Percentiles rank a stretch among this genome's conserved stretches.
These are phyloP conservation scores for Conus ventricosus DNA, from an alignment of 1,140 invertebrate species.

Conservation along the genomic window DNA sequence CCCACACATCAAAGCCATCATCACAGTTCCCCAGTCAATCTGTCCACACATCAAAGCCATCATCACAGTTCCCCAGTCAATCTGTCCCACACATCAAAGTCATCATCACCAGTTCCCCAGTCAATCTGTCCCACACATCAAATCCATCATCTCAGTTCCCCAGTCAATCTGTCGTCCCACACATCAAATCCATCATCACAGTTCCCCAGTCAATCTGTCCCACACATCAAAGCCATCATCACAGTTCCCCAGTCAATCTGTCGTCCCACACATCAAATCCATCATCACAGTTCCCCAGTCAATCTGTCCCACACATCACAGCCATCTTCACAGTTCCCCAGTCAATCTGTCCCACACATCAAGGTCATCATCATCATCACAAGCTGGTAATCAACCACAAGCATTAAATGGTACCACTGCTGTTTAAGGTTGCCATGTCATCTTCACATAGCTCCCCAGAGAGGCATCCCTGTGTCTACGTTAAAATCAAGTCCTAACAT, in stretches of 20 bases:
- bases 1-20: not conserved
- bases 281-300: constrained; percentile 65
- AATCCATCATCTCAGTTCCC: constrained; percentile 64
- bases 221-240: not conserved
- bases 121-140: constrained; percentile 66
- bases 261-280: constrained; percentile 64
- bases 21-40: not conserved
- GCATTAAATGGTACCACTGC: too few species aligned
- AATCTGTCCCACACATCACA: constrained; percentile 49
- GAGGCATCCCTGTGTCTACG: too few species aligned
- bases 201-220: constrained; percentile 71
- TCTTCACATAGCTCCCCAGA: too few species aligned
- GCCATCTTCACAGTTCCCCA: too few species aligned
- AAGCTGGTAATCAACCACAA: too few species aligned
- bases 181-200: constrained; percentile 57
- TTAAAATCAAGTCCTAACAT: too few species aligned
- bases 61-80: too few species aligned
- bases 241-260: constrained; percentile 55
- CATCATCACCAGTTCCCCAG: constrained; percentile 66
- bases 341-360: not conserved
- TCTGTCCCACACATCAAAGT: constrained; percentile 62
- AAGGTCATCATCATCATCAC: too few species aligned
- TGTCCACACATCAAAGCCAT: not conserved
- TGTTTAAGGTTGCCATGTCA: too few species aligned
- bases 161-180: constrained; percentile 70